A percentile compares a stretch with the other conserved stretches of the same genome.
phyloP scores from a whole-genome alignment of 2,797 vertebrate species.

The Esox lucius region DNA sequence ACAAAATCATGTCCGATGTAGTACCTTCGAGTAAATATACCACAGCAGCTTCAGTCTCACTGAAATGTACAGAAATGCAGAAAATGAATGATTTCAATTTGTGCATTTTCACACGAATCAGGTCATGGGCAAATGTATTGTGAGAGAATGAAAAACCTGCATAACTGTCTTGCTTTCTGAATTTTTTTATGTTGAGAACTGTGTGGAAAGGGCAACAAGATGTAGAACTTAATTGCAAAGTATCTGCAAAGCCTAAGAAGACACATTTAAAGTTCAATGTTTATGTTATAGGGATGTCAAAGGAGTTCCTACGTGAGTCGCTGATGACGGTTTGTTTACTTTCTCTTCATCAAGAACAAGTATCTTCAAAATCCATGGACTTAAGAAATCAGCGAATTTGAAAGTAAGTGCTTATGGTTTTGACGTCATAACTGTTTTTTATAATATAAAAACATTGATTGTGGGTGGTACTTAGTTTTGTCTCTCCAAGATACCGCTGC shows the following conservation, averaged over 20 bases:
- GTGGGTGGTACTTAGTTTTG: background rate
- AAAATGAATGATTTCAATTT: no score
- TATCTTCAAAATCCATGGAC: background rate
- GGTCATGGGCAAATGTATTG: no score
- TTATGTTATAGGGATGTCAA: background rate
- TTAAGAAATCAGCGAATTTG: no score
- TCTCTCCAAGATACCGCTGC: background rate
- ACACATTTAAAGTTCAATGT: background rate
- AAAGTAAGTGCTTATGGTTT: no score
- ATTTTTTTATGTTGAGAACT: slow-evolving; percentile 18
- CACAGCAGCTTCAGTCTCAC: no score
- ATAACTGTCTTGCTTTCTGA: slow-evolving; percentile 12
- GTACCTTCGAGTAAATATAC: no score
- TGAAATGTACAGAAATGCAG: no score
- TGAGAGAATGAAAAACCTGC: slow-evolving; percentile 55
- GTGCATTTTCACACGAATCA: no score
- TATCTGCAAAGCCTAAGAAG: background rate
- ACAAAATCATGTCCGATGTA: no score
- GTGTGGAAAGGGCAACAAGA: background rate
- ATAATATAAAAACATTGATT: background rate
- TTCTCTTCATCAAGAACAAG: background rate
- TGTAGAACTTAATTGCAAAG: background rate
- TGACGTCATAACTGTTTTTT: no score
- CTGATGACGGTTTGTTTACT: background rate
- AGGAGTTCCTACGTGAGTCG: background rate